These are phyloP conservation scores for Steinernema hermaphroditum DNA, from an alignment of 2,888 invertebrate genomes.

Conservation along the genomic window DNA sequence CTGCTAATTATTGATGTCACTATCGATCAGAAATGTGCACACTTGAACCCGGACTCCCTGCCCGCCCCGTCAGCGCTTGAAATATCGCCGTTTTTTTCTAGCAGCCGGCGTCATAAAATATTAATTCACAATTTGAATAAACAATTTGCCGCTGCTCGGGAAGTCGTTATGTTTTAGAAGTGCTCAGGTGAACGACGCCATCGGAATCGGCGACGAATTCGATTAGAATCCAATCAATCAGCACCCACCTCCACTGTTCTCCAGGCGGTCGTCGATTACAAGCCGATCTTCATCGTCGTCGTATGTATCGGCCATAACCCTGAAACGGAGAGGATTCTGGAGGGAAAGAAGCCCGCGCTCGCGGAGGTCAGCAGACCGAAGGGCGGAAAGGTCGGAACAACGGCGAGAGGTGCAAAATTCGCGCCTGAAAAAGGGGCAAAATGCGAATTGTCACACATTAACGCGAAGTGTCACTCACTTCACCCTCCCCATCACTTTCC, in stretches of 20 bases:
- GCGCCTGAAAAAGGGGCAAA: slow-evolving; percentile 11
- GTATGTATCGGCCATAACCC: slow-evolving; percentile 27
- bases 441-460: slow-evolving; percentile 27
- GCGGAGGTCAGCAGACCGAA: neutral
- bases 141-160: slow-evolving; percentile 1
- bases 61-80: too few relatives aligned
- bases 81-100: slow-evolving; percentile 24
- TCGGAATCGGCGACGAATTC: neutral
- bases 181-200: neutral
- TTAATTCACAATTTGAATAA: slow-evolving; percentile 29
- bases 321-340: neutral
- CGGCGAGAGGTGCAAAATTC: slow-evolving; percentile 8
- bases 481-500: neutral
- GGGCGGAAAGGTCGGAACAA: neutral
- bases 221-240: too few relatives aligned
- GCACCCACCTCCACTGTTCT: slow-evolving; percentile 6
- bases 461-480: slow-evolving; percentile 29
- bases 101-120: slow-evolving; percentile 13
- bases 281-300: slow-evolving; percentile 28
- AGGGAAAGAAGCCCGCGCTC: neutral
- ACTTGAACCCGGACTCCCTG: too few relatives aligned
- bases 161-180: neutral
- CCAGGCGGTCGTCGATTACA: slow-evolving; percentile 24
- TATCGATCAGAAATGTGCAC: too few relatives aligned
- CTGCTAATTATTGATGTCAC: too few relatives aligned